Base-by-base conservation (phyloP, 2,113 vertebrate species). In the Mirounga angustirostris region DNA sequence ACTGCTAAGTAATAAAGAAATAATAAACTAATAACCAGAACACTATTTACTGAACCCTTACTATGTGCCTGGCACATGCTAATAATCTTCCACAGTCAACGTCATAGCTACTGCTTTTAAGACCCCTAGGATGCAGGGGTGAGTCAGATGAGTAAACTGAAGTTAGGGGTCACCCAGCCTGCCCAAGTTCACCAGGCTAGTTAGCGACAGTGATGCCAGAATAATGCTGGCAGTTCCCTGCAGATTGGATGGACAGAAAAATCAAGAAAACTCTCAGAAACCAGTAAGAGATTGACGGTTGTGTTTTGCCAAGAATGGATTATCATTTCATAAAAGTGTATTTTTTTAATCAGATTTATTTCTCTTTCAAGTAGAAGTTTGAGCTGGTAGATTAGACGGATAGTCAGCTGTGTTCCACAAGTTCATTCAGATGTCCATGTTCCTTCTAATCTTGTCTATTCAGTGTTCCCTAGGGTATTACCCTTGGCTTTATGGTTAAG, bases 221-320 rank as follows among this genome's bases (percentile, higher is more conserved):
- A 73, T 15, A n/a, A 56, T 24, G 33, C 18, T 59, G 88, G n/a
- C 7, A 2, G 19, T 21, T 61, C 40, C 28, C 83, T 40, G 14
- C 16, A 46, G 65, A 69, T 8, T 40, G 21, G 14, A 86, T 18
- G 82, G 76, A 22, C 12, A 80, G 28, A 85, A 91, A 86, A 82
- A 67, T 33, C 74, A 87, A 91, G 40, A 94, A 93, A 91, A 86
- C 22, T 43, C 82, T 46, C 69, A 79, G 43, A 96, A 80, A 81
- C 36, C 63, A 95, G 56, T 63, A 90, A 46, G 43, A 88, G 50
- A 91, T 1, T 59, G 33, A 84, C 18, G 85, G 46, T 61, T 95
- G 58, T 54, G n/a, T 84, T 96, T 95, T 91, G 46, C 90, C 76
- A 90, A 90, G 28, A 97, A 95, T 26, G 10, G 65, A 79, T 90